Evolutionary conservation across 2,888 invertebrate genomes (phyloP), one percentile per base, ranked within the genome.

Genomic region (Unio pictorum): DNA sequence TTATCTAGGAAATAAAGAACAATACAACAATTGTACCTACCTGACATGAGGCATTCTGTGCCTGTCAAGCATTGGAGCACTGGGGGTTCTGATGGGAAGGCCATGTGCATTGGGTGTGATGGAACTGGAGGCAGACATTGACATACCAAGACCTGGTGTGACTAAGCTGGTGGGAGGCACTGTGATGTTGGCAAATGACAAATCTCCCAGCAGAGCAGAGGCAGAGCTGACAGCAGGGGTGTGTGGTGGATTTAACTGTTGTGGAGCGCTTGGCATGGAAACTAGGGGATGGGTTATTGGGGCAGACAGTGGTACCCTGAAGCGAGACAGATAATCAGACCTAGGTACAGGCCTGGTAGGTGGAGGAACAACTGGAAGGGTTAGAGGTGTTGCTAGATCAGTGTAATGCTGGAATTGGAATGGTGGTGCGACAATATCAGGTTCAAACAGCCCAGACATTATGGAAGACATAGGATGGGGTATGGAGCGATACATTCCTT

Each of bases 241-340:
- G 63, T 15, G 2, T 45, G 45, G 11, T 15, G 45, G 15, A 3
- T 45, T 45, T 54, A 59, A 54, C 18, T 23, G 64, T n/a, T 64
- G 63, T 28, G n/a, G 58, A n/a, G 64, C n/a, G 45, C 54, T 55
- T 20, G 55, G n/a, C 61, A 69, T 67, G 59, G 65, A 45, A 45
- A 45, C 64, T 18, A 65, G 30, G 15, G 70, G 58, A n/a, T 74
- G 77, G 17, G 77, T 75, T 68, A 69, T 67, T 11, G 77, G 77
- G 34, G 77, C 75, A 3, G 69, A 55, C 11, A 68, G 57, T 8
- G 69, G 71, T 45, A 75, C 15, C 34, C 57, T 58, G 8, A 23
- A 58, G 56, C 17, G 26, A 54, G 56, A 61, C 28, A 54, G 65
- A 57, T 15, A 17, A 56, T n/a, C 18, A 56, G 18, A 57, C 57